Base-by-base conservation (phyloP, 2,888 invertebrate genomes). In the Hoplodrina blanda region DNA sequence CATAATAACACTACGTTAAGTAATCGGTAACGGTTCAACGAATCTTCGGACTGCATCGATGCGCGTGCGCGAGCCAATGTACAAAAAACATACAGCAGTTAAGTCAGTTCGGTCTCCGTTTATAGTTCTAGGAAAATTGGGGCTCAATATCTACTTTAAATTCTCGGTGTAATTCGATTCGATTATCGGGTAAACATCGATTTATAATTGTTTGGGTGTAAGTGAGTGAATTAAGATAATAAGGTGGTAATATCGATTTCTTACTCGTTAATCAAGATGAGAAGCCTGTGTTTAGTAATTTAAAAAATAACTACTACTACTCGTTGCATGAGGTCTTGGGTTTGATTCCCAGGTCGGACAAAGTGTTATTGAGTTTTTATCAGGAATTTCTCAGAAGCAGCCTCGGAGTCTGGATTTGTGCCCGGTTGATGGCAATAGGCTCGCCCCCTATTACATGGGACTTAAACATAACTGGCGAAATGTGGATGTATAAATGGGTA, bases 21-120 rank as follows among this genome's bases (percentile, higher is more conserved):
- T 77, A 81, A 79, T 77, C 46, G 50, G 50, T 46, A 63, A 62
- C 63, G 77, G 78, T 67, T 80, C 69, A 78, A 67, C 19, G 66
- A 69, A 60, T 73, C 61, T 50, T 70, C 61, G 62, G 70, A 73
- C 68, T 62, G 54, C 54, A 71, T 49, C 19, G 49, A 33, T 44
- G 62, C 67, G 60, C 25, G 54, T 69, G 62, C 52, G 56, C 54
- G 41, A 60, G 11, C 20, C 19, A 55, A 52, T 60, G 33, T 11
- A 44, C 53, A 80, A 50, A 80, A 76, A 70, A 69, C n/a, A 56
- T 20, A 49, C 52, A 62, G 11, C 50, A 50, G 44, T 53, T 37
- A 60, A 67, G 41, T 56, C 52, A 33, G 20, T 52, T 17, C 33
- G 10, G 19, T 56, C 64, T 68, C 6, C 54, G 56, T 46, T 17